A percentile compares a stretch with the other conserved stretches of the same genome.
Conservation (phyloP, 53 echinoderm and acorn worm genomes). For the Echinarachnius parma region DNA sequence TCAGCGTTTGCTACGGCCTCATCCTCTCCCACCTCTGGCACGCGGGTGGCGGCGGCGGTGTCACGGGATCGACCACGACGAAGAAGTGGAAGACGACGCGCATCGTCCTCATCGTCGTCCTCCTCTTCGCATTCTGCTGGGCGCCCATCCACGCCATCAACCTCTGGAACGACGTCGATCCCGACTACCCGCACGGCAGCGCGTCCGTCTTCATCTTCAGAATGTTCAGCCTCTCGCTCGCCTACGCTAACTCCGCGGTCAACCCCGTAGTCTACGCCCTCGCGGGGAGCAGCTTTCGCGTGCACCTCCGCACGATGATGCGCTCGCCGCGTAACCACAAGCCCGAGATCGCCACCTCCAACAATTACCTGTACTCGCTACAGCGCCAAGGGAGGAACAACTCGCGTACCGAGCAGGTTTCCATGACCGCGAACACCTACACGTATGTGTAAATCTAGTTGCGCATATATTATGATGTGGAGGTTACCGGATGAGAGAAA, state of each 20-base stretch:
- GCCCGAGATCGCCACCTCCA: constrained; percentile 6
- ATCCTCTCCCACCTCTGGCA: constrained; percentile 85
- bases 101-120: constrained; percentile 80
- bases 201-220: constrained; percentile 32
- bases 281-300: constrained; percentile 77
- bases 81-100: constrained; percentile 92
- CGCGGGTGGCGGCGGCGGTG: constrained; percentile 61
- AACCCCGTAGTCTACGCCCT: constrained; percentile 92
- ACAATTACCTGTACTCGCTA: constrained; percentile 28
- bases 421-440: constrained; percentile 38
- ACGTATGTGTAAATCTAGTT: no score
- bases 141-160: constrained; percentile 82
- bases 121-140: constrained; percentile 91
- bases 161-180: constrained; percentile 70
- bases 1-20: constrained; percentile 86
- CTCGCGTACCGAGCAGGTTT: constrained; percentile 25
- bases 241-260: constrained; percentile 87
- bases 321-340: neutral
- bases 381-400: constrained; percentile 34
- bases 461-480: no score
- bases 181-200: neutral
- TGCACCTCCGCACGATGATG: constrained; percentile 64
- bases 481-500: no score
- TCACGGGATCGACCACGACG: constrained; percentile 72
- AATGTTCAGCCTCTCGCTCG: constrained; percentile 53